Base-by-base conservation (phyloP, 2,797 vertebrate species). In the Xiphophorus birchmanni region DNA sequence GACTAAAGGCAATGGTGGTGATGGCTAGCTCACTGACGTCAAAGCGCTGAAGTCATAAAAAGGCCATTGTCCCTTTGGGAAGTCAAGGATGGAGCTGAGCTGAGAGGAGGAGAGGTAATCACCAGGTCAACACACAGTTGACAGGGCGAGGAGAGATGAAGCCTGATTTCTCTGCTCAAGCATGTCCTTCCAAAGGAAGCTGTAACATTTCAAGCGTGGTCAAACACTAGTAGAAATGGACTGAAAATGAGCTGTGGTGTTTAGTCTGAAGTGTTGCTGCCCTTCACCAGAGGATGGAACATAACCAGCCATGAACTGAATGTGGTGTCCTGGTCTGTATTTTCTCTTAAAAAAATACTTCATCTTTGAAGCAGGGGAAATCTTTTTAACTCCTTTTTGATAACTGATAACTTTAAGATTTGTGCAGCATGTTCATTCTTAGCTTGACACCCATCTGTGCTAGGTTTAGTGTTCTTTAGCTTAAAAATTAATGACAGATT, bases 11-110 rank as follows among this genome's bases (percentile, higher is more conserved):
- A 13, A 50, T 17, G 26, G 29, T 52, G 11, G 73, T 86, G 81
- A 79, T 84, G 75, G 76, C 73, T 76, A 72, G 80, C 73, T 87
- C 52, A 77, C 75, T 83, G 79, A 90, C 78, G 82, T 83, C 86
- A 72, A 67, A 83, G 80, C 56, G 18, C 54, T 52, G 77, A 75
- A 78, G 77, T 82, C 73, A 73, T 81, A 63, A 74, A 74, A 79
- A 71, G 63, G 81, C 58, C 5, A 44, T 67, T 58, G 32, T 29
- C 69, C 72, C 75, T 58, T 81, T 80, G 69, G 78, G 79, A 81
- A 72, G 60, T 69, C 21, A 40, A 17, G 44, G 58, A 21, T 23
- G 58, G n/a, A 58, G 75, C n/a, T 78, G 82, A 78, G 80, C 71
- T 74, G 42, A 80, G 77, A 23, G 48, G 37, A 82, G 73, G 78